Percentiles rank a stretch among this genome's conserved stretches.
Conservation (phyloP, 2,113 vertebrate genomes). For the Oxyura jamaicensis region DNA sequence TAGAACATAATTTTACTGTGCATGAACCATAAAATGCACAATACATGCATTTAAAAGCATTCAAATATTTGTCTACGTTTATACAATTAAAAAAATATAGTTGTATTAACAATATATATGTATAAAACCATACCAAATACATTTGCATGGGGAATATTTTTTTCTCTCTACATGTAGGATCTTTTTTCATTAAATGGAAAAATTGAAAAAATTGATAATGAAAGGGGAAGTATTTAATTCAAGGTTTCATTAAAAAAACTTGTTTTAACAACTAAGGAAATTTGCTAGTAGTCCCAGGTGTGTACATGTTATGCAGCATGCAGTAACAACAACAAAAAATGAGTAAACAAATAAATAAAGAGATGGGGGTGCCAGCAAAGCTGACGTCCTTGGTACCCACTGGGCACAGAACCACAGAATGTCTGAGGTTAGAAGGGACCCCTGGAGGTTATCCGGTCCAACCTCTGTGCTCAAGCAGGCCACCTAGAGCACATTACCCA, state of each 20-base stretch:
- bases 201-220: not conserved
- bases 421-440: too few species aligned
- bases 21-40: not conserved
- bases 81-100: not conserved
- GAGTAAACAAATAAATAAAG: not conserved
- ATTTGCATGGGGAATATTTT: not conserved
- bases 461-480: too few species aligned
- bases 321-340: not conserved
- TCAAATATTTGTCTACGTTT: not conserved
- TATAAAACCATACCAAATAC: not conserved
- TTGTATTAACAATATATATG: not conserved
- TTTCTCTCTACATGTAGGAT: not conserved
- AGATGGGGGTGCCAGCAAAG: not conserved
- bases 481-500: too few species aligned
- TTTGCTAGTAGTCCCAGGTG: not conserved
- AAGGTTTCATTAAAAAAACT: not conserved
- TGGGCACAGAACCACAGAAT: not conserved
- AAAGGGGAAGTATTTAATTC: slow-evolving; percentile 7
- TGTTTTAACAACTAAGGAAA: slow-evolving; percentile 9
- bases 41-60: not conserved
- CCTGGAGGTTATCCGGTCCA: too few species aligned
- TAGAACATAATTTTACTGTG: not conserved
- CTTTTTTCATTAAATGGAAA: slow-evolving; percentile 16
- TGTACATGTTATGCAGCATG: not conserved
- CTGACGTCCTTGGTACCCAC: not conserved